Evolutionary conservation across 2,113 vertebrate genomes (phyloP).

Genomic region (Indicator maculatus): DNA sequence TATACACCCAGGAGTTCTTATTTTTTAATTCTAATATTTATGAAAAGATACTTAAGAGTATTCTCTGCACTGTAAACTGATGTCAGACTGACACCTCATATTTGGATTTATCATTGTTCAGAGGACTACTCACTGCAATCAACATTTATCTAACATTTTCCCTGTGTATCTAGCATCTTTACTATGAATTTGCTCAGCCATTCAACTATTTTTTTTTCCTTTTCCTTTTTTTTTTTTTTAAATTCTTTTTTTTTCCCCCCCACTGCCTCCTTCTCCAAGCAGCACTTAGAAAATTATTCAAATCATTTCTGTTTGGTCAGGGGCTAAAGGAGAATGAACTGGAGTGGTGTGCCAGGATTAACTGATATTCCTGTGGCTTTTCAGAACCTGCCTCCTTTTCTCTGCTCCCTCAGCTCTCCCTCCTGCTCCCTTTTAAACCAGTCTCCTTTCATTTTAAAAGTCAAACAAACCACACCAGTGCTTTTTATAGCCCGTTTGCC

Average conservation of each 20-base stretch:
- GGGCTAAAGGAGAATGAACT: not conserved
- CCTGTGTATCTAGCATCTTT: not conserved
- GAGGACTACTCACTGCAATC: not conserved
- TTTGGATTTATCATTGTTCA: not conserved
- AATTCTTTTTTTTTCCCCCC: not conserved
- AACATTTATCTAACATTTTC: not conserved
- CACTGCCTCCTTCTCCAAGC: not conserved
- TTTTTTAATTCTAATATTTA: slow-evolving; percentile 41
- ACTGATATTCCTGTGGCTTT: not conserved
- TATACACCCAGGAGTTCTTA: not conserved
- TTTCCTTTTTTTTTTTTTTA: too few species aligned
- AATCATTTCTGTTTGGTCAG: not conserved
- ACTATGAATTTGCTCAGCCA: not conserved
- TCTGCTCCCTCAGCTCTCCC: not conserved
- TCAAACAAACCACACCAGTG: not conserved
- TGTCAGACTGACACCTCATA: not conserved
- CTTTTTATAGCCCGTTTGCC: not conserved
- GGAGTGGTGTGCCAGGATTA: not conserved
- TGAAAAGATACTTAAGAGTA: not conserved
- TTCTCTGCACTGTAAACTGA: not conserved
- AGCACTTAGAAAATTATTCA: not conserved
- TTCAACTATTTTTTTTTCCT: not conserved
- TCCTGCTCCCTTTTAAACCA: not conserved
- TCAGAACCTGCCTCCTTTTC: not conserved
- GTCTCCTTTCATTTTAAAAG: not conserved